A percentile compares a stretch with the other conserved stretches of the same genome.
These are phyloP conservation scores for Mythimna vitellina DNA, from an alignment of 2,888 invertebrate species.

Conservation along the genomic window DNA sequence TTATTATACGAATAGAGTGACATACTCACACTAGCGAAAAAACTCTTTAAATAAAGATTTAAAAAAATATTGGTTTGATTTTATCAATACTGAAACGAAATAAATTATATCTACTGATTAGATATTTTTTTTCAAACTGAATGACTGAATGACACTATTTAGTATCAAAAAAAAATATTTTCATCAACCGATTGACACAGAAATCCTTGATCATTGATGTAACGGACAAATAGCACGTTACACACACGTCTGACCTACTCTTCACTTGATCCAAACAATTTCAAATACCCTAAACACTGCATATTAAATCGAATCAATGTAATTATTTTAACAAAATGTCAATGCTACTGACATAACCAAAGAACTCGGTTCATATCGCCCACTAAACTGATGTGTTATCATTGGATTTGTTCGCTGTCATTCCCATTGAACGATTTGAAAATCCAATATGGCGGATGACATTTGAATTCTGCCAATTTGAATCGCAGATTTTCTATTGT, in stretches of 20 bases:
- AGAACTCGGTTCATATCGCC: constrained; percentile 11
- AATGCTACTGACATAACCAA: constrained; percentile 22
- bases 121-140: too few species aligned
- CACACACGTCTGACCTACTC: constrained; percentile 9
- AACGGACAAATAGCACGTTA: too few species aligned
- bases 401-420: constrained; percentile 49
- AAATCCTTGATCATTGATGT: too few species aligned
- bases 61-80: too few species aligned
- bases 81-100: too few species aligned
- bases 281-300: background rate
- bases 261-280: background rate
- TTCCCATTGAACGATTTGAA: constrained; percentile 22
- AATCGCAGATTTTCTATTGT: constrained; percentile 37
- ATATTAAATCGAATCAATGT: constrained; percentile 1
- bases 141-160: too few species aligned
- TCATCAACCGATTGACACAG: too few species aligned
- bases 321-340: constrained; percentile 26
- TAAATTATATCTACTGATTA: too few species aligned
- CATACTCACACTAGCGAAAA: too few species aligned
- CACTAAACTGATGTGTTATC: constrained; percentile 16
- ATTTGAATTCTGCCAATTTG: constrained; percentile 36
- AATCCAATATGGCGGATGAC: constrained; percentile 49
- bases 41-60: too few species aligned
- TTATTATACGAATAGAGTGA: too few species aligned
- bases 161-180: too few species aligned